phyloP scores from a whole-genome alignment of 2,797 vertebrate genomes.

The Emys orbicularis region DNA sequence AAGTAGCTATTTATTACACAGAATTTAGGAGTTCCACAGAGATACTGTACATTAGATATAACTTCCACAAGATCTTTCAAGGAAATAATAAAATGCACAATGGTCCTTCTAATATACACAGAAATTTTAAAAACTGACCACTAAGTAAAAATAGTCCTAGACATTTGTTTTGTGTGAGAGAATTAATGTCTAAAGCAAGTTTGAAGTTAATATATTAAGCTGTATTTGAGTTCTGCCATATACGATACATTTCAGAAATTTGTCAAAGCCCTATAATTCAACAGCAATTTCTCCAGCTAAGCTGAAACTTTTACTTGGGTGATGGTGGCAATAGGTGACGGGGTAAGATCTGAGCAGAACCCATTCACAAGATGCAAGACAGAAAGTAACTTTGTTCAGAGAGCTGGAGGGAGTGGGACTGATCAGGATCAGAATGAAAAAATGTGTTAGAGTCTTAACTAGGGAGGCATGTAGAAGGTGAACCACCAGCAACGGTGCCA shows the following conservation, averaged over 20 bases:
- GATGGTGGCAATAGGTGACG: not conserved
- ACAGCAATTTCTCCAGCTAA: conserved; percentile 19
- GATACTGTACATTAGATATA: not conserved
- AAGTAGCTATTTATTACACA: not conserved
- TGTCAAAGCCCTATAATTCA: conserved; percentile 27
- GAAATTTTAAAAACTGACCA: not conserved
- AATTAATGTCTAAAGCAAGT: not conserved
- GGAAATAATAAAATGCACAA: not conserved
- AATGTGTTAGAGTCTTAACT: accelerated
- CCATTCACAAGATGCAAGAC: not conserved
- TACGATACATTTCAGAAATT: not conserved
- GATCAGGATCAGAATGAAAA: not conserved
- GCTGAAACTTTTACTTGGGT: not conserved
- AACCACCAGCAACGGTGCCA: not conserved
- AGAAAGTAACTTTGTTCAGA: conserved; percentile 5
- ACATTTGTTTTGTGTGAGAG: not conserved
- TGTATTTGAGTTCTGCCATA: not conserved
- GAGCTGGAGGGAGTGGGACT: not conserved
- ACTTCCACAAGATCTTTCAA: not conserved
- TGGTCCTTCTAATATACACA: not conserved
- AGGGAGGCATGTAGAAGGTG: not conserved
- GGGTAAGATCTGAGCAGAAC: not conserved
- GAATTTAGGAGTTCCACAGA: not conserved
- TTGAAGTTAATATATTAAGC: conserved; percentile 9
- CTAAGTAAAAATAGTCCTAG: not conserved